A percentile compares a stretch with the other conserved stretches of the same genome.
These are phyloP conservation scores for Glaucopsyche alexis DNA, from an alignment of 2,888 invertebrate genomes.

Conservation along the genomic window DNA sequence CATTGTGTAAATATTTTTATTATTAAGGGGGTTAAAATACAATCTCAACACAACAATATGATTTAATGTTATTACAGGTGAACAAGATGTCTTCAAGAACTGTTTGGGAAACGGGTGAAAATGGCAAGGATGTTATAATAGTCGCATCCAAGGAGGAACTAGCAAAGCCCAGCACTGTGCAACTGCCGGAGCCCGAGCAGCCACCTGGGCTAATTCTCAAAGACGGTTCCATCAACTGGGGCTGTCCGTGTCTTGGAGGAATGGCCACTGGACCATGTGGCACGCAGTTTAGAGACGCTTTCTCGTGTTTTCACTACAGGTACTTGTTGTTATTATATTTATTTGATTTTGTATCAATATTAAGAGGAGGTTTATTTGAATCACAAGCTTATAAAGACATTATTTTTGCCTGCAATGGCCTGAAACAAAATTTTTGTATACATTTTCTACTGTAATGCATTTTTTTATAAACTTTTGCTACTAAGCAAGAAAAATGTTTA, in stretches of 20 bases:
- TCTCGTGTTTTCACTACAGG: slow-evolving; percentile 96
- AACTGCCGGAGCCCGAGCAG: slow-evolving; percentile 85
- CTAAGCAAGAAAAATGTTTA: neutral
- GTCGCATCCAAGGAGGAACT: slow-evolving; percentile 91
- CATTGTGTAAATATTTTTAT: no score
- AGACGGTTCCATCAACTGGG: slow-evolving; percentile 97
- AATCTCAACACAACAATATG: neutral
- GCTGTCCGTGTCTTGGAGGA: slow-evolving; percentile 97
- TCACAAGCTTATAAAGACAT: no score
- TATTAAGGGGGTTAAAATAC: no score
- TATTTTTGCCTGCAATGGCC: no score
- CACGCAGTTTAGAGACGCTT: slow-evolving; percentile 94
- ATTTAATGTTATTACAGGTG: slow-evolving; percentile 16
- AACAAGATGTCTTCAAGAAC: slow-evolving; percentile 18
- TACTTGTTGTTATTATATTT: slow-evolving; percentile 40
- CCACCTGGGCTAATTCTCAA: slow-evolving; percentile 89
- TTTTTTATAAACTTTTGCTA: no score
- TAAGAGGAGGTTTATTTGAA: neutral
- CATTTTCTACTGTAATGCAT: no score
- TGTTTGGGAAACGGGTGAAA: slow-evolving; percentile 56
- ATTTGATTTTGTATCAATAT: slow-evolving; percentile 18
- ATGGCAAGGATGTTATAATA: slow-evolving; percentile 87
- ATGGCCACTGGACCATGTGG: slow-evolving; percentile 99
- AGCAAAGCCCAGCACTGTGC: slow-evolving; percentile 84
- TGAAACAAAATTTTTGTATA: no score